Conservation (phyloP, 2,888 invertebrate genomes). For the Eugnorisma glareosa region DNA sequence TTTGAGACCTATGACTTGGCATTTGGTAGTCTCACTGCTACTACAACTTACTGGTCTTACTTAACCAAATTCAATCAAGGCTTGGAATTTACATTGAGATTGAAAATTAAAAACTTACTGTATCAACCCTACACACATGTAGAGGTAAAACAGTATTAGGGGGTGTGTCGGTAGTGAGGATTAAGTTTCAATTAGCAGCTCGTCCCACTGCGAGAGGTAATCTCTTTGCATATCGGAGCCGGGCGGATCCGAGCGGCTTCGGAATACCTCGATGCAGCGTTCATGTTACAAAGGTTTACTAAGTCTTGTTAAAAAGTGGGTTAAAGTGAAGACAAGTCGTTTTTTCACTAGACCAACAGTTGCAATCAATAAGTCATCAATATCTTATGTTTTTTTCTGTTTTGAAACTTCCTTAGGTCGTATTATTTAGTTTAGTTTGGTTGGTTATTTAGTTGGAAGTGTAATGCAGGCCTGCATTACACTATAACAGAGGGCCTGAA, state of each 20-base stretch:
- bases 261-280: not conserved
- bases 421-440: no score
- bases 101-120: not conserved
- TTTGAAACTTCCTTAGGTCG: not conserved
- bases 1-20: no score
- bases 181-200: slow-evolving; percentile 67
- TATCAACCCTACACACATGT: slow-evolving; percentile 35
- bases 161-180: slow-evolving; percentile 47
- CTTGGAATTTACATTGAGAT: not conserved
- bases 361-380: no score
- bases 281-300: slow-evolving; percentile 1
- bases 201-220: slow-evolving; percentile 11
- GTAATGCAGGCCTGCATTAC: not conserved
- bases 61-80: not conserved
- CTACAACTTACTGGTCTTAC: no score
- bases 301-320: not conserved
- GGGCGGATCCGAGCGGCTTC: not conserved
- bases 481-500: not conserved
- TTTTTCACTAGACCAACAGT: no score
- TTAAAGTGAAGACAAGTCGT: not conserved
- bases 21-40: no score
- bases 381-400: no score
- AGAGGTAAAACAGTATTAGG: slow-evolving; percentile 24
- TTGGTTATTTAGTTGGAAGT: no score
- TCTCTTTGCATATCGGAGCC: slow-evolving; percentile 20